phyloP scores from a whole-genome alignment of 2,113 vertebrate species.

The Gallinago jamesoni region DNA sequence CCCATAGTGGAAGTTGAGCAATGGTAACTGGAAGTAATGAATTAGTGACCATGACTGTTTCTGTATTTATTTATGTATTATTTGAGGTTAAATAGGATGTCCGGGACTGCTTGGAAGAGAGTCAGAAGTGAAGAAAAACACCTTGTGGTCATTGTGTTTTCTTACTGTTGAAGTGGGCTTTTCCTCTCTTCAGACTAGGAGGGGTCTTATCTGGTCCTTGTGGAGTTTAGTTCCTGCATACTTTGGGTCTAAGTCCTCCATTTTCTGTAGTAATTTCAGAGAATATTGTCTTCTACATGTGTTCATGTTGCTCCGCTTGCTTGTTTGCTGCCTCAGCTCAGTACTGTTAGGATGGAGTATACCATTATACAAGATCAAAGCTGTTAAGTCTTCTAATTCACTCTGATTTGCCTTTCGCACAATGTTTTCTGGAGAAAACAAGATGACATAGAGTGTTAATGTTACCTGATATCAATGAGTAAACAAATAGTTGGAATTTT shows the following conservation, averaged over 20 bases:
- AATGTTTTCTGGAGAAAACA: background rate
- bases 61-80: background rate
- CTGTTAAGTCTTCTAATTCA: background rate
- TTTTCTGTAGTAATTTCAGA: background rate
- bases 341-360: background rate
- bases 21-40: background rate
- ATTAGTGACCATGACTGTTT: background rate
- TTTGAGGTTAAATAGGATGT: background rate
- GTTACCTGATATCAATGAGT: background rate
- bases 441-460: background rate
- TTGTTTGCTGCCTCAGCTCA: rapidly evolving
- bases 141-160: background rate
- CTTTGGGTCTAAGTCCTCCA: background rate
- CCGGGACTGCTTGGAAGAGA: background rate
- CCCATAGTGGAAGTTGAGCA: background rate
- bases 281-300: background rate
- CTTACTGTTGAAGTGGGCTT: background rate
- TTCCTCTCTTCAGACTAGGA: background rate
- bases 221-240: background rate
- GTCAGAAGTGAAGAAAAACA: background rate
- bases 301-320: background rate
- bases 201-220: background rate
- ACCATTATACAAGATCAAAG: background rate
- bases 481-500: background rate
- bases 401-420: background rate